A percentile compares a stretch with the other conserved stretches of the same genome.
phyloP scores from a whole-genome alignment of 1,140 invertebrate genomes.

The Camponotus floridanus region DNA sequence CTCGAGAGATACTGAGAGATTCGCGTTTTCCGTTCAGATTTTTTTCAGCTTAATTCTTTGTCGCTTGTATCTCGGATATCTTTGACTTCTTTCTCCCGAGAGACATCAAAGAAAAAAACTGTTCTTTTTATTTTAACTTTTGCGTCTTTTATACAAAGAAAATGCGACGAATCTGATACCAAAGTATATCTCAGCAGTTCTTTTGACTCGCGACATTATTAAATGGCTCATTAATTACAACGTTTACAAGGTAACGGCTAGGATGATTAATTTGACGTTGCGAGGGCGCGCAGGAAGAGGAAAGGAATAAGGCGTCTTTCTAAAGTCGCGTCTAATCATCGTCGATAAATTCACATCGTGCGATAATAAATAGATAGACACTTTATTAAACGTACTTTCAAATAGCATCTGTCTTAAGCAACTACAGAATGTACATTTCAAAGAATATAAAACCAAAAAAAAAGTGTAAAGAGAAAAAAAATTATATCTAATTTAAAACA shows the following conservation, averaged over 20 bases:
- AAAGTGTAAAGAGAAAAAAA: too few relatives aligned
- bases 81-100: neutral
- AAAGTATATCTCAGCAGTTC: slow-evolving; percentile 18
- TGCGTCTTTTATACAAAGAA: slow-evolving; percentile 11
- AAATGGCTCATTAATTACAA: slow-evolving; percentile 55
- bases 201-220: slow-evolving; percentile 40
- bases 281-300: neutral
- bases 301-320: neutral
- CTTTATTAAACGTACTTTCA: too few relatives aligned
- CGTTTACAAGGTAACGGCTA: slow-evolving; percentile 36
- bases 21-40: neutral
- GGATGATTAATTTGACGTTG: slow-evolving; percentile 9
- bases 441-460: too few relatives aligned
- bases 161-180: slow-evolving; percentile 10
- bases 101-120: slow-evolving; percentile 2
- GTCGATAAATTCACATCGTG: neutral
- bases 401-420: too few relatives aligned
- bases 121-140: slow-evolving; percentile 23
- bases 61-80: neutral
- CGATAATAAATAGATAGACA: too few relatives aligned
- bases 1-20: neutral
- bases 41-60: neutral
- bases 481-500: too few relatives aligned
- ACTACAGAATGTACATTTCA: too few relatives aligned
- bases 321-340: slow-evolving; percentile 12